phyloP scores from a whole-genome alignment of 2,113 vertebrate genomes.

The Anguilla japonica region DNA sequence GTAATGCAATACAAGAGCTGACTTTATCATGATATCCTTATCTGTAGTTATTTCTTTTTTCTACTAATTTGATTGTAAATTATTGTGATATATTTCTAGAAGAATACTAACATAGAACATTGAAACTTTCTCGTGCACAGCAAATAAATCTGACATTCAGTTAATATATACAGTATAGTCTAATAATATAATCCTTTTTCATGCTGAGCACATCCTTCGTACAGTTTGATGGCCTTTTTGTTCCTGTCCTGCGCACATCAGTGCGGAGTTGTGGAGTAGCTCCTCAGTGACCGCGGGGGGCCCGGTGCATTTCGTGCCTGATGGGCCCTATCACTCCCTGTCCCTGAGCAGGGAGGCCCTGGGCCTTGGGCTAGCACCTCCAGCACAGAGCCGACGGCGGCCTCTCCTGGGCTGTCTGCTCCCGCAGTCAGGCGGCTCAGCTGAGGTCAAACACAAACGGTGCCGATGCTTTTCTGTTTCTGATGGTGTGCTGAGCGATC shows the following conservation, averaged over 20 bases:
- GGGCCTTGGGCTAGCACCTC: neutral
- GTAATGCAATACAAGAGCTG: neutral
- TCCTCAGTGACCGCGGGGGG: too few species aligned
- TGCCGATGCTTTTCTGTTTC: neutral
- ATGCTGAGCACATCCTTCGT: neutral
- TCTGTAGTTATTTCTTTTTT: neutral
- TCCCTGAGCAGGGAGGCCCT: neutral
- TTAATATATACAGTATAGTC: neutral
- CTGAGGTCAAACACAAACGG: too few species aligned
- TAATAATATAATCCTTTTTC: neutral
- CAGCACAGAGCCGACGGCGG: neutral
- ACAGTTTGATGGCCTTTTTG: neutral
- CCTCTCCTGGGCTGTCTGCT: too few species aligned
- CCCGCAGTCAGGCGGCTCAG: too few species aligned
- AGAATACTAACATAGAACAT: neutral
- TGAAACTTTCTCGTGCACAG: neutral
- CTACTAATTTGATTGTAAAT: neutral
- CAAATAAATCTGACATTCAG: neutral
- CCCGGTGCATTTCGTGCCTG: neutral
- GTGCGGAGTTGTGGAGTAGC: too few species aligned
- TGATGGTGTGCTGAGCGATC: neutral
- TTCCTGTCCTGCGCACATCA: neutral
- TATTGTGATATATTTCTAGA: neutral
- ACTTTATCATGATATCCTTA: neutral
- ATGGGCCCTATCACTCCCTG: neutral